Evolutionary conservation across 2,888 invertebrate species (phyloP).

Genomic region (Drosophila gaucha): DNA sequence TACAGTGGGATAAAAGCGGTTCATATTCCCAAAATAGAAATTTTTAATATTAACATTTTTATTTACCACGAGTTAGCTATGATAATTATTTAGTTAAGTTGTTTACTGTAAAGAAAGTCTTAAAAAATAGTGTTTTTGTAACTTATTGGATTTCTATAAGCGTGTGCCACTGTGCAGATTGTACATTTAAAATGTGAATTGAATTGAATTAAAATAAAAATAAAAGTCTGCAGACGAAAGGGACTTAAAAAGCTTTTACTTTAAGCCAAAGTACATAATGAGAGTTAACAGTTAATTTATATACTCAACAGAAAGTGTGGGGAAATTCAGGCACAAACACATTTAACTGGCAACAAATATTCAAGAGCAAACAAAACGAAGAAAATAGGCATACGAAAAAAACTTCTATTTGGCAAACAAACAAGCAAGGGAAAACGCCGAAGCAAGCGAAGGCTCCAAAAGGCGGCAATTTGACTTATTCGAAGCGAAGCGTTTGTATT

Average conservation of each 20-base stretch:
- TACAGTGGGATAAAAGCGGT: conserved; percentile 51
- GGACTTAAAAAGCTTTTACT: conserved; percentile 1
- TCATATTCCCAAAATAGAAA: not conserved
- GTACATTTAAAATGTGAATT: conserved; percentile 2
- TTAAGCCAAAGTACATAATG: not conserved
- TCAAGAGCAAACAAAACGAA: conserved; percentile 46
- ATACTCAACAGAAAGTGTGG: conserved; percentile 22
- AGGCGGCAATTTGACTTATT: conserved; percentile 50
- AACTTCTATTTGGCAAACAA: conserved; percentile 65
- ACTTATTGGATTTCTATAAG: not conserved
- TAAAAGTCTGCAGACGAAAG: not conserved
- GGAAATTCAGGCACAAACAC: conserved; percentile 9
- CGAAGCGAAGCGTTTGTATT: too few species aligned
- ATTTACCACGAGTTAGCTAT: not conserved
- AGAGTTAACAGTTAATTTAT: conserved; percentile 1
- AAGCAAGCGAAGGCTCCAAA: conserved; percentile 51
- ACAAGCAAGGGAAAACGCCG: conserved; percentile 41
- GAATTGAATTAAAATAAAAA: conserved; percentile 9
- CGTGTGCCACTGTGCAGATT: conserved; percentile 20
- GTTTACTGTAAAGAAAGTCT: not conserved
- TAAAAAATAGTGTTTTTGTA: not conserved
- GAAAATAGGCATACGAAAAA: conserved; percentile 26
- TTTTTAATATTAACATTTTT: not conserved
- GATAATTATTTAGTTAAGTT: not conserved
- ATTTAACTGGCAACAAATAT: conserved; percentile 36